Percentiles rank a stretch among this genome's conserved stretches.
These are phyloP conservation scores for Catamblyrhynchus diadema DNA, from an alignment of 2,797 vertebrate genomes.

Conservation along the genomic window DNA sequence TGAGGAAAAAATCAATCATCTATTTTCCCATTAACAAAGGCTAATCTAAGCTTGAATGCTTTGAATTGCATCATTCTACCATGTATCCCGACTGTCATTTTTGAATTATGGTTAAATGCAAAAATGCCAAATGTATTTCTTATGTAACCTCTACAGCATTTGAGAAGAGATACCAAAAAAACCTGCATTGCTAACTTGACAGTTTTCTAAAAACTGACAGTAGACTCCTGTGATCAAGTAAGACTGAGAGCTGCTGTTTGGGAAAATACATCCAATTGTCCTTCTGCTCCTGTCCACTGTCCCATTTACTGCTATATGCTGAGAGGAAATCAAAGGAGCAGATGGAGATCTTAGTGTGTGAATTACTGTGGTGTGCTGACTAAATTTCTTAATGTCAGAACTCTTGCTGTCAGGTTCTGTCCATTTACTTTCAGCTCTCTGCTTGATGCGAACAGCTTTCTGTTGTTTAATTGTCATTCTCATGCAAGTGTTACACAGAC, in stretches of 20 bases:
- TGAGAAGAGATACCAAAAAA: neutral
- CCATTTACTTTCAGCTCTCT: neutral
- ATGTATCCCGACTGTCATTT: neutral
- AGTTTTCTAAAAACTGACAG: neutral
- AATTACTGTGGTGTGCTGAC: neutral
- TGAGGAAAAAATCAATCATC: neutral
- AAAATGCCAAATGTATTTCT: constrained; percentile 10
- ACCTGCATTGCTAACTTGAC: neutral
- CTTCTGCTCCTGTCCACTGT: neutral
- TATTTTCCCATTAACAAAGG: neutral
- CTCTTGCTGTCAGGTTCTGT: neutral
- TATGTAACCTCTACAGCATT: neutral
- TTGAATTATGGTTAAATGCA: neutral
- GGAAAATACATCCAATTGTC: neutral
- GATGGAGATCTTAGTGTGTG: neutral
- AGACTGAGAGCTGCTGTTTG: neutral
- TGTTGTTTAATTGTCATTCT: neutral
- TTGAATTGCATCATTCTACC: constrained; percentile 1
- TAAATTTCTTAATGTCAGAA: neutral
- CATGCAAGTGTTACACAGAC: neutral
- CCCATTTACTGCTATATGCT: neutral
- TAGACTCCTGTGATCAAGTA: neutral
- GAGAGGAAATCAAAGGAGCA: neutral
- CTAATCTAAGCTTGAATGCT: neutral
- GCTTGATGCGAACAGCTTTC: neutral